Evolutionary conservation across 2,797 vertebrate species (phyloP).

Genomic region (Spizella passerina): DNA sequence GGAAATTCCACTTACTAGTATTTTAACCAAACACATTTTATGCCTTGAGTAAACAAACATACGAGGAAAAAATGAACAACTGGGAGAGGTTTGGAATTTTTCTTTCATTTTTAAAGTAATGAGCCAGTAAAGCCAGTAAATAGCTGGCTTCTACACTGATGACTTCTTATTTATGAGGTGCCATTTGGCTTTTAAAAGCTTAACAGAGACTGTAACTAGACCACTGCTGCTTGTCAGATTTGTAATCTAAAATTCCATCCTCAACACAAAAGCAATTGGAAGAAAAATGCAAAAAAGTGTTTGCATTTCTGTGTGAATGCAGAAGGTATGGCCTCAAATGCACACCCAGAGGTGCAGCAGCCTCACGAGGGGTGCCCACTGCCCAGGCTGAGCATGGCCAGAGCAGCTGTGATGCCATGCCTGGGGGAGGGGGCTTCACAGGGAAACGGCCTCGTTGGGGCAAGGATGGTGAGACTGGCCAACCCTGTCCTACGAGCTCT

Average conservation of each 20-base stretch:
- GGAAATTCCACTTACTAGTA: not conserved
- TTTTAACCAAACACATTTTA: not conserved
- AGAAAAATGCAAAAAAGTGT: not conserved
- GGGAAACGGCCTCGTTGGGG: not conserved
- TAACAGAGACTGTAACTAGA: not conserved
- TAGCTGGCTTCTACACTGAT: not conserved
- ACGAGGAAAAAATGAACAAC: not conserved
- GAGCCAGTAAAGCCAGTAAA: too few relatives aligned
- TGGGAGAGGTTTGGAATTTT: not conserved
- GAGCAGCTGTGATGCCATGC: not conserved
- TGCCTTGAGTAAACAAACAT: not conserved
- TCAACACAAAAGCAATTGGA: not conserved
- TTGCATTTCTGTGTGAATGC: not conserved
- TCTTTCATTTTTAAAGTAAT: not conserved
- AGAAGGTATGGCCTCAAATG: not conserved
- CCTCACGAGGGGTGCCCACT: accelerated
- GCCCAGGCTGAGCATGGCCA: not conserved
- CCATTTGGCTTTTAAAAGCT: not conserved
- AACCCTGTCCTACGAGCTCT: not conserved
- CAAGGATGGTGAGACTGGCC: not conserved
- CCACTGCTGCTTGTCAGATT: not conserved
- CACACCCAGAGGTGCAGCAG: not conserved
- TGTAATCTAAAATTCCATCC: not conserved
- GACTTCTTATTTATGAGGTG: not conserved
- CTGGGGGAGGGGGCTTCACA: not conserved